Percentiles rank a stretch among this genome's conserved stretches.
Evolutionary conservation across 1,140 invertebrate species (phyloP).

Genomic region (Agrypnia vestita): DNA sequence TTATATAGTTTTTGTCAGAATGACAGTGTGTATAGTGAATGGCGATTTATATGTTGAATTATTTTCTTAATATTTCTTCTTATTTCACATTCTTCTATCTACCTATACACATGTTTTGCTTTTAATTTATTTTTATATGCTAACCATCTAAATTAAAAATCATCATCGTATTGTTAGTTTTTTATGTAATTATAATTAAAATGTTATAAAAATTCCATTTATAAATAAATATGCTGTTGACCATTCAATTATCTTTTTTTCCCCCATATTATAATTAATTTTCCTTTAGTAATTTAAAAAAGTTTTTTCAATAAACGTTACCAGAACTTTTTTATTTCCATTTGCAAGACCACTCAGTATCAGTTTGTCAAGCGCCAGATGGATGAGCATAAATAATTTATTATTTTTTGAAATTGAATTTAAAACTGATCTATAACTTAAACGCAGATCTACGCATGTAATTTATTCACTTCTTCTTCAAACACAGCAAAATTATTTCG

Average conservation of each 20-base stretch:
- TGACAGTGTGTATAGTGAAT: too few relatives aligned
- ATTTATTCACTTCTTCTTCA: too few relatives aligned
- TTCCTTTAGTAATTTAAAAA: not conserved
- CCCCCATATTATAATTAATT: constrained; percentile 4
- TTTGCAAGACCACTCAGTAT: not conserved
- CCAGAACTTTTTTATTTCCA: not conserved
- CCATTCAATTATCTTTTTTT: constrained; percentile 30
- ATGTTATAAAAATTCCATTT: constrained; percentile 42
- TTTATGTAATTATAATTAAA: constrained; percentile 39
- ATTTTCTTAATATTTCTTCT: constrained; percentile 16
- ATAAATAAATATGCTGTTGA: constrained; percentile 44
- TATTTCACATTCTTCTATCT: constrained; percentile 13
- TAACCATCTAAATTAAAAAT: constrained; percentile 33
- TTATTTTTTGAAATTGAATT: too few relatives aligned
- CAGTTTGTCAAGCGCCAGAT: too few relatives aligned
- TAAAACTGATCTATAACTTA: too few relatives aligned
- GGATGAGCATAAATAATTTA: too few relatives aligned
- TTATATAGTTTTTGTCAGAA: not conserved
- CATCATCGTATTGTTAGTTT: constrained; percentile 28
- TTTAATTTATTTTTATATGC: constrained; percentile 46
- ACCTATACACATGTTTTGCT: constrained; percentile 25
- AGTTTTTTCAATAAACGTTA: not conserved
- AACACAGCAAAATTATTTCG: too few relatives aligned
- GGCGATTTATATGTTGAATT: constrained; percentile 4
- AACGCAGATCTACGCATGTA: too few relatives aligned